phyloP scores from a whole-genome alignment of 2,888 invertebrate genomes.

The Heliconius cydno region DNA sequence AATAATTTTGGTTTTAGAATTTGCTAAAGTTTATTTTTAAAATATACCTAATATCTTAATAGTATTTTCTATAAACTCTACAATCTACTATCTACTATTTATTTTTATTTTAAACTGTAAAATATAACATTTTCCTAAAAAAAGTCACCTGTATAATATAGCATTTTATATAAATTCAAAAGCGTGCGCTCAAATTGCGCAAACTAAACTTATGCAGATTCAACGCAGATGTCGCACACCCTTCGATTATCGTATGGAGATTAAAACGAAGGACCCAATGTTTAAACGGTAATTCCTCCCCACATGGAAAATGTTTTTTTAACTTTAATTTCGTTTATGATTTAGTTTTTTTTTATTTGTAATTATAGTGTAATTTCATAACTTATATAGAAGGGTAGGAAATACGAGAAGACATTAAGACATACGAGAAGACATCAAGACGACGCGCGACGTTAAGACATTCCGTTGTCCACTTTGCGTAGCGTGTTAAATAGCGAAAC shows the following conservation, averaged over 20 bases:
- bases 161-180: constrained; percentile 71
- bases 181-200: constrained; percentile 73
- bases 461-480: too few species aligned
- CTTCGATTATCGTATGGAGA: constrained; percentile 79
- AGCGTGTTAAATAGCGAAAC: too few species aligned
- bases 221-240: constrained; percentile 75
- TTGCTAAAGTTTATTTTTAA: too few species aligned
- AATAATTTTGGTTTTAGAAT: too few species aligned
- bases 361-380: too few species aligned
- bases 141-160: constrained; percentile 52
- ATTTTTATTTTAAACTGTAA: constrained; percentile 35
- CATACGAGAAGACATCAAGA: too few species aligned
- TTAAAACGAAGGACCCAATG: constrained; percentile 65
- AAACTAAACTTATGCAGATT: constrained; percentile 78
- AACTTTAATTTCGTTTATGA: neutral
- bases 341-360: neutral
- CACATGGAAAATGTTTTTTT: constrained; percentile 48
- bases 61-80: too few species aligned
- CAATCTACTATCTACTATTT: neutral
- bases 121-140: constrained; percentile 24
- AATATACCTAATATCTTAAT: too few species aligned
- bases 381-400: too few species aligned
- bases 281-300: constrained; percentile 58
- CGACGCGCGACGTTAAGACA: too few species aligned
- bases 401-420: too few species aligned